Evolutionary conservation across 2,113 vertebrate genomes (phyloP).

Genomic region (Rhinopomastus cyanomelas): DNA sequence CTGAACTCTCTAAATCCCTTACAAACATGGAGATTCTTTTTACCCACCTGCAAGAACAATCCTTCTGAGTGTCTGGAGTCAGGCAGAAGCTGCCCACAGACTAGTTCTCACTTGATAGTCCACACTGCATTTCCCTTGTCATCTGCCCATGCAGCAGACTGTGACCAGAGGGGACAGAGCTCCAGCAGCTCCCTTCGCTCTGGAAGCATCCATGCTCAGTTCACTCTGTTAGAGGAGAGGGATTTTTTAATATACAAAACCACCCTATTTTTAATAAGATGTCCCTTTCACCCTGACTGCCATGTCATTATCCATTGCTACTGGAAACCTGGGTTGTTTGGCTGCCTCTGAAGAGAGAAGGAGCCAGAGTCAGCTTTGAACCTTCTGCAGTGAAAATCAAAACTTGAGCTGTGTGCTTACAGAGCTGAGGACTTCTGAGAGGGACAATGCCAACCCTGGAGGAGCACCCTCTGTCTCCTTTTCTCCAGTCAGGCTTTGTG

Average conservation of each 20-base stretch:
- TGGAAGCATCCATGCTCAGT: rapidly evolving
- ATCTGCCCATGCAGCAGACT: rapidly evolving
- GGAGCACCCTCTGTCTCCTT: background rate
- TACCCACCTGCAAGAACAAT: background rate
- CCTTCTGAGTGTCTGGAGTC: rapidly evolving
- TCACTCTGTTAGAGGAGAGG: rapidly evolving
- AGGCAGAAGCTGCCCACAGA: rapidly evolving
- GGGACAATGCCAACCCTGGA: background rate
- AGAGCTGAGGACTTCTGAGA: background rate
- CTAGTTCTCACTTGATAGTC: rapidly evolving
- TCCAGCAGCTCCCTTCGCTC: background rate
- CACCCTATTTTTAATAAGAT: background rate
- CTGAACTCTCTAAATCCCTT: background rate
- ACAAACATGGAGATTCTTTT: background rate
- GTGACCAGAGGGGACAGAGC: rapidly evolving
- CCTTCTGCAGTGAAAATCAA: background rate
- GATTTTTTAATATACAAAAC: background rate
- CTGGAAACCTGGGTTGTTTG: background rate
- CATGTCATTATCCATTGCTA: background rate
- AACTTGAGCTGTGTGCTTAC: background rate
- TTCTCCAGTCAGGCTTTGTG: background rate
- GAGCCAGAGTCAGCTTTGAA: background rate
- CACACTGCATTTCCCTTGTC: rapidly evolving
- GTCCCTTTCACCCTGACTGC: background rate
- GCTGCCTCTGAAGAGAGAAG: background rate